These are phyloP conservation scores for Virgularia gustaviana DNA, from an alignment of 92 coral and sea anemone genomes.

Conservation along the genomic window DNA sequence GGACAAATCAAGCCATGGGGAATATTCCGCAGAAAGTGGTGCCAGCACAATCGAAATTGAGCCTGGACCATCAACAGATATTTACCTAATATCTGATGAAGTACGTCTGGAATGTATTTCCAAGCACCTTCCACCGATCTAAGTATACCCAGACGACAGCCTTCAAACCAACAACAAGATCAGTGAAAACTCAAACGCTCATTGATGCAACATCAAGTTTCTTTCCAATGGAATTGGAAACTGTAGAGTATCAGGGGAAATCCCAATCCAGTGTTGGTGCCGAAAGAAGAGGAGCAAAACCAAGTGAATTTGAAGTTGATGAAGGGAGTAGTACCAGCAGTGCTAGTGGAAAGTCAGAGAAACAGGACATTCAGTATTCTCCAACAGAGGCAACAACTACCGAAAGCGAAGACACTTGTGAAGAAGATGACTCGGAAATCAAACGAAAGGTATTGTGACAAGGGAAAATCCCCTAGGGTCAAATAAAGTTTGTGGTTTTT, in stretches of 20 bases:
- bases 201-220: not conserved
- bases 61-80: not conserved
- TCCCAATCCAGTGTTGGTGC: not conserved
- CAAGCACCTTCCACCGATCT: not conserved
- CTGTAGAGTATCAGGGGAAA: not conserved
- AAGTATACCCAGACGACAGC: not conserved
- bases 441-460: too few species aligned
- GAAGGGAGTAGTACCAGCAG: not conserved
- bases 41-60: not conserved
- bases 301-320: not conserved
- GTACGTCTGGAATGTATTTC: not conserved
- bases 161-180: conserved; percentile 1
- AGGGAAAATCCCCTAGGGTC: too few species aligned
- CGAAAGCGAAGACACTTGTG: too few species aligned
- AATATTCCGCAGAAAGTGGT: not conserved
- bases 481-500: too few species aligned
- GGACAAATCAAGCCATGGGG: not conserved
- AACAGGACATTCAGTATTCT: too few species aligned
- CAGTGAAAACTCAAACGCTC: conserved; percentile 1
- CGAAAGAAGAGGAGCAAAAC: not conserved
- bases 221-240: not conserved
- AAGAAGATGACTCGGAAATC: too few species aligned
- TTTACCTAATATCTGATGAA: not conserved
- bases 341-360: too few species aligned
- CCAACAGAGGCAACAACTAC: too few species aligned